A percentile compares a stretch with the other conserved stretches of the same genome.
Conservation (phyloP, 2,113 vertebrate species). For the Lepus americanus region DNA sequence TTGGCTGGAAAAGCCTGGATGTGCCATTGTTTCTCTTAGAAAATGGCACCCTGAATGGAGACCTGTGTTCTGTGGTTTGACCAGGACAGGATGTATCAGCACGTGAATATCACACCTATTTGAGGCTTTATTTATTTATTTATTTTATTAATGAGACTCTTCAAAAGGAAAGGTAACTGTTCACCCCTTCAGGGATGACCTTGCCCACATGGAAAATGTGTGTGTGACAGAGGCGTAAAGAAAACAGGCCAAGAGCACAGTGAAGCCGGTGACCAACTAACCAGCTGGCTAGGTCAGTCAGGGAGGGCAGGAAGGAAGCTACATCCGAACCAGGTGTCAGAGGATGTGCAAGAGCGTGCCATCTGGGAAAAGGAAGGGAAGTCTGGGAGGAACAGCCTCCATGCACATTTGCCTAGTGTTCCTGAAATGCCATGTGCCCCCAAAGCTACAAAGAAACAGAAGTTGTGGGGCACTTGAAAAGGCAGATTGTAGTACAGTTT, state of each 20-base stretch:
- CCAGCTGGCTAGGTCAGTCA: background rate
- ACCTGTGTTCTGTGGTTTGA: background rate
- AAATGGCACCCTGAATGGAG: background rate
- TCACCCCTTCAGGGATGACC: background rate
- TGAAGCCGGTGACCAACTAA: background rate
- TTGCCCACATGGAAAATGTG: background rate
- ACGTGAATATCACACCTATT: background rate
- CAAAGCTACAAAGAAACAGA: background rate
- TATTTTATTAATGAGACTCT: background rate
- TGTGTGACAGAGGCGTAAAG: background rate
- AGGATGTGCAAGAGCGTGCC: slow-evolving; percentile 1
- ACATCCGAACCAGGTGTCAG: slow-evolving; percentile 19
- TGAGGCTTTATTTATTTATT: background rate
- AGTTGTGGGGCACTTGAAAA: background rate
- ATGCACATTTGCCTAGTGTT: background rate
- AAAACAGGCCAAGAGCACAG: background rate
- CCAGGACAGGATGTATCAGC: background rate
- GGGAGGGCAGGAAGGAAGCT: background rate
- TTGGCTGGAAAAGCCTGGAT: background rate
- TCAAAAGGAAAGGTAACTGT: background rate
- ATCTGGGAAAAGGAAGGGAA: slow-evolving; percentile 3
- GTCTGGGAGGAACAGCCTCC: background rate
- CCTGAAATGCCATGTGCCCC: background rate
- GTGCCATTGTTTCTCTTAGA: background rate
- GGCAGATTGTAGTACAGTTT: background rate